Percentiles rank a stretch among this genome's conserved stretches.
Conservation (phyloP, 2,113 vertebrate genomes). For the Festucalex cinctus region DNA sequence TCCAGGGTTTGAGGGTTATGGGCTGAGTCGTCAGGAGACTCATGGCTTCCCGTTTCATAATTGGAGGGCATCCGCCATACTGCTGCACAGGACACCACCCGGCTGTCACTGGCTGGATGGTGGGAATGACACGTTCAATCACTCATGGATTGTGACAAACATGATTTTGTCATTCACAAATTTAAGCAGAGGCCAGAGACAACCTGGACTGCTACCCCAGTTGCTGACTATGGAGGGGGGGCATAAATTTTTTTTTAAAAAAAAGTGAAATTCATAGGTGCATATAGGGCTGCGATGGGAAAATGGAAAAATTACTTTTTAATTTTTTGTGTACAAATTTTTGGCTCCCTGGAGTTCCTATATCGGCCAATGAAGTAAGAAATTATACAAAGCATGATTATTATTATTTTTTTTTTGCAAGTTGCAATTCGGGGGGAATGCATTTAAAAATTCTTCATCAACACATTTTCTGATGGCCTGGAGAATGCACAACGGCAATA, state of each 20-base stretch:
- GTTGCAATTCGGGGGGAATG: too few species aligned
- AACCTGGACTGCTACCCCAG: neutral
- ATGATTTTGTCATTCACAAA: neutral
- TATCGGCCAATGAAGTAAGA: too few species aligned
- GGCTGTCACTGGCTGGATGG: constrained; percentile 92
- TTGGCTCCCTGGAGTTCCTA: too few species aligned
- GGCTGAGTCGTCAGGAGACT: constrained; percentile 93
- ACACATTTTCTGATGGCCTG: too few species aligned
- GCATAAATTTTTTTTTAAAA: too few species aligned
- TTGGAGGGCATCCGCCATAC: constrained; percentile 97
- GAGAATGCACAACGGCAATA: too few species aligned
- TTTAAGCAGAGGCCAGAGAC: neutral
- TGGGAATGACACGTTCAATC: constrained; percentile 56
- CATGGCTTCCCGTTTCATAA: constrained; percentile 90
- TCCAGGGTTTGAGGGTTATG: constrained; percentile 94
- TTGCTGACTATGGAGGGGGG: neutral
- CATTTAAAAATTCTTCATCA: too few species aligned
- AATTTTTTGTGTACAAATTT: too few species aligned
- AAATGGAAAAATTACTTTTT: too few species aligned
- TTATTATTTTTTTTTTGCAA: too few species aligned
- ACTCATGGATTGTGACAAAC: constrained; percentile 2
- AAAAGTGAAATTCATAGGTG: neutral
- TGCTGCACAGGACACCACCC: constrained; percentile 88
- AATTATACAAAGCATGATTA: too few species aligned
- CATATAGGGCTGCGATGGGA: too few species aligned